A percentile compares a stretch with the other conserved stretches of the same genome.
These are phyloP conservation scores for Tachyglossus aculeatus DNA, from an alignment of 2,797 vertebrate genomes.

Conservation along the genomic window DNA sequence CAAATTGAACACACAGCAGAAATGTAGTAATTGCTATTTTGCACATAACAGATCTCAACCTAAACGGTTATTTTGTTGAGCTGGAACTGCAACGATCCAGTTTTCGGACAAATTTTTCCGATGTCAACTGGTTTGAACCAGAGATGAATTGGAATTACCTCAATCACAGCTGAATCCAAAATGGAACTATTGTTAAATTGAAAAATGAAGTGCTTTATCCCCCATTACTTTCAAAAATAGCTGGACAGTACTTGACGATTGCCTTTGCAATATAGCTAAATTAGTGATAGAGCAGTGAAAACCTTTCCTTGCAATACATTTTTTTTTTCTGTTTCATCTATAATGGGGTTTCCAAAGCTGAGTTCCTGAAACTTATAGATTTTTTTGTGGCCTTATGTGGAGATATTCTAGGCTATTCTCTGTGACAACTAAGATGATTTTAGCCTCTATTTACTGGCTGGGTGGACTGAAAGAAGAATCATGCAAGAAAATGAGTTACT, in stretches of 20 bases:
- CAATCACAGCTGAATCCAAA: background rate
- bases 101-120: conserved; percentile 37
- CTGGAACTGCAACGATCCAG: conserved; percentile 34
- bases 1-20: conserved; percentile 26
- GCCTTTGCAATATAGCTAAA: conserved; percentile 15
- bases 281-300: conserved; percentile 1
- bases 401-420: background rate
- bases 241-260: conserved; percentile 9
- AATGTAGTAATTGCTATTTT: conserved; percentile 23
- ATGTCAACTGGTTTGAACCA: conserved; percentile 28
- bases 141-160: conserved; percentile 6
- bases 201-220: conserved; percentile 4
- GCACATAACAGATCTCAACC: conserved; percentile 21
- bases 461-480: no score
- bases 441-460: no score
- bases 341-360: no score
- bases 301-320: no score
- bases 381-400: background rate
- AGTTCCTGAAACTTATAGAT: background rate
- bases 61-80: conserved; percentile 37
- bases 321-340: no score
- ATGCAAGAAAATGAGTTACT: no score
- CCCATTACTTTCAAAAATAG: conserved; percentile 15
- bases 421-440: conserved; percentile 1
- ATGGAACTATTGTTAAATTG: conserved; percentile 26